phyloP scores from a whole-genome alignment of 2,888 invertebrate species.

The Stenolophus ochropezus region DNA sequence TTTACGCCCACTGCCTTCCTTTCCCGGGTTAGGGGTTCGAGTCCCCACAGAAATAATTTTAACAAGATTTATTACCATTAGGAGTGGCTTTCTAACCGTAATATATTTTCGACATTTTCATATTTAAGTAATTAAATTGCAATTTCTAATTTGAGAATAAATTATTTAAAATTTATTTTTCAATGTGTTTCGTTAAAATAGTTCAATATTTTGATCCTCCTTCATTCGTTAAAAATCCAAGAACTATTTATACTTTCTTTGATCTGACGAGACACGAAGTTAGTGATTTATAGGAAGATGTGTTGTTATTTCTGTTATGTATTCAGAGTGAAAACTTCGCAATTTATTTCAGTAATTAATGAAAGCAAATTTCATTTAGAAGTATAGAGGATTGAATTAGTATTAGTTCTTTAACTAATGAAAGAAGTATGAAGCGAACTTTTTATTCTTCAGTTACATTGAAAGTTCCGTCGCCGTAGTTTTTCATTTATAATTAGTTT shows the following conservation, averaged over 20 bases:
- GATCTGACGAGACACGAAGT: neutral
- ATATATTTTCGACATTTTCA: too few species aligned
- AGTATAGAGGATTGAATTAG: neutral
- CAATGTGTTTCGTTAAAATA: too few species aligned
- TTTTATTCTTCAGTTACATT: neutral
- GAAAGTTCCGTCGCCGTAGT: neutral
- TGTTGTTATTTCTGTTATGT: neutral
- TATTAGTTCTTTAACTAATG: neutral
- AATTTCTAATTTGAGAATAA: too few species aligned
- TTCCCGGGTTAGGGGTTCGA: too few species aligned
- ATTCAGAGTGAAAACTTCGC: neutral
- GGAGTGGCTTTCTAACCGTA: too few species aligned
- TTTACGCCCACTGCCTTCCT: too few species aligned
- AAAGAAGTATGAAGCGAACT: neutral
- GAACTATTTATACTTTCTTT: neutral
- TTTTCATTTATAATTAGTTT: neutral
- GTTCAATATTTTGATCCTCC: too few species aligned
- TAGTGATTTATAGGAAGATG: neutral
- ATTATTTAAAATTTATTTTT: too few species aligned
- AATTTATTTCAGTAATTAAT: neutral
- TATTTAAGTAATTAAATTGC: too few species aligned
- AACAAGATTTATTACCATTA: too few species aligned
- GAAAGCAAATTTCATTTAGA: neutral
- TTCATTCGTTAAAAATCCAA: neutral
- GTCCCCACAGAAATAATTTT: too few species aligned